Conservation (phyloP, 2,888 invertebrate species). For the Diarsia rubi region DNA sequence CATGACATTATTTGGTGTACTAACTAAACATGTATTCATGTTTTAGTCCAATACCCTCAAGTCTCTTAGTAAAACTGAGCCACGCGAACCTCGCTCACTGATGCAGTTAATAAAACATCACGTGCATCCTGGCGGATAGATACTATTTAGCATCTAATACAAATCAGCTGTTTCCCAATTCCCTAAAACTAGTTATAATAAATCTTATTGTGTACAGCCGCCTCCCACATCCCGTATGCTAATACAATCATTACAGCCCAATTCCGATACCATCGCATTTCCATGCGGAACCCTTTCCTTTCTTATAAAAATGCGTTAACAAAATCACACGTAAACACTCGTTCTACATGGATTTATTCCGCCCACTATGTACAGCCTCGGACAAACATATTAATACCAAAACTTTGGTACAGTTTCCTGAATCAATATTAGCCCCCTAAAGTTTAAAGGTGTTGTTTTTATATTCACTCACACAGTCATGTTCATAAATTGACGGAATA, state of each 20-base stretch:
- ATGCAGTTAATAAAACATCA: no score
- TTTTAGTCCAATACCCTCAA: no score
- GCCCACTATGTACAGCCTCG: constrained; percentile 14
- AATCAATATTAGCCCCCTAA: neutral
- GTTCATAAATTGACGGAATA: no score
- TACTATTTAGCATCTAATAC: neutral
- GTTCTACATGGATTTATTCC: constrained; percentile 40
- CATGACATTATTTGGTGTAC: neutral
- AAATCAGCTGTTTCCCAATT: neutral
- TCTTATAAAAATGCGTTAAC: constrained; percentile 21
- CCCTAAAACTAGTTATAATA: neutral
- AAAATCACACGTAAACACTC: constrained; percentile 13
- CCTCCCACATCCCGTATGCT: neutral
- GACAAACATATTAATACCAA: neutral
- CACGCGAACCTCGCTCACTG: no score
- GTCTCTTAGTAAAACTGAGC: no score
- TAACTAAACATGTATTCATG: neutral
- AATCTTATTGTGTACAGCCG: neutral
- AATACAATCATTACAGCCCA: constrained; percentile 26
- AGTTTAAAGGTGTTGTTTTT: neutral
- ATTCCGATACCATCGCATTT: constrained; percentile 18
- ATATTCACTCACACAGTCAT: no score
- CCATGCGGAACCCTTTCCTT: constrained; percentile 39
- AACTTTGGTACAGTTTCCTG: neutral
- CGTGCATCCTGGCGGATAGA: neutral